Evolutionary conservation across 64 coral and sea anemone genomes (phyloP), one percentile per base, ranked within the genome.

Genomic region (Catalaphyllia jardinei): DNA sequence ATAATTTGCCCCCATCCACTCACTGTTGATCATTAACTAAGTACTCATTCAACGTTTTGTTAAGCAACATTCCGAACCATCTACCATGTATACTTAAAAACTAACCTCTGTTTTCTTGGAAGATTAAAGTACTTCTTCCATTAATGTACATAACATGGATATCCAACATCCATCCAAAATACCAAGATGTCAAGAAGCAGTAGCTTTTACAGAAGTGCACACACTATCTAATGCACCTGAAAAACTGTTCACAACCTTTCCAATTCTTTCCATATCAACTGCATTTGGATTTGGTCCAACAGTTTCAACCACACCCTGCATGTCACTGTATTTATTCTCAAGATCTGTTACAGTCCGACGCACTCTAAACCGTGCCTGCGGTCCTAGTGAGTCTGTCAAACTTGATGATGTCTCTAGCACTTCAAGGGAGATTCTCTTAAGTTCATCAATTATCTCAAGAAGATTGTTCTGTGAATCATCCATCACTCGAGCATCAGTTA

Each of bases 301-400:
- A 83, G 83, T 93, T 72, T 93, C 88, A 64, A 89, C 90, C 54
- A 97, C 83, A 13, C 76, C 93, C 71, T 97, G 83, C 28, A 97
- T 78, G 50, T 97, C 95, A 94, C 80, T 80, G 77, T 87, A 97
- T 79, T 86, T 97, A 18, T 61, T 86, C 64, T 97, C 95, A 22
- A 97, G 93, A 82, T 93, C 89, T 55, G 78, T 93, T 39, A 93
- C 89, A 62, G 88, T 97, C 51, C 88, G 76, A 87, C 95, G 77
- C 29, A 97, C 91, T 85, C 61, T 93, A 65, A 93, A 97, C n/a
- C 95, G 87, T 8, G 95, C 91, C 42, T 97, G 95, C 52, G 95
- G 95, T 62, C 87, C 82, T 71, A 97, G 71, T 14, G 95, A 87
- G 42, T 93, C 92, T 3, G 92, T 97, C 60, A 97, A 90, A 59